phyloP scores from a whole-genome alignment of 2,888 invertebrate species.

The Thumatha senex region DNA sequence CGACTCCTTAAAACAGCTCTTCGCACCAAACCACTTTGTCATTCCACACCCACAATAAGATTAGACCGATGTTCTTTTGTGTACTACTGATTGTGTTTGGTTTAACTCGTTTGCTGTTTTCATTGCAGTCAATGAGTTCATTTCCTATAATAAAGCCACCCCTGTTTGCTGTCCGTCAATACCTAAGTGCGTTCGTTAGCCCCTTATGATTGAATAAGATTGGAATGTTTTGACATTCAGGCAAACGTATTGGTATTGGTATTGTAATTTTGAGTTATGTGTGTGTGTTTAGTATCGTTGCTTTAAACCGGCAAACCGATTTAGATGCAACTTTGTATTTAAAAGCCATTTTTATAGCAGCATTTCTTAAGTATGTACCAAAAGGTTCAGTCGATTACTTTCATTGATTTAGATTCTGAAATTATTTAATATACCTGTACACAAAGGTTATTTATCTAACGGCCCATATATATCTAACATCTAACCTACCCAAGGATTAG shows the following conservation, averaged over 20 bases:
- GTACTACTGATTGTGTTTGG: slow-evolving; percentile 62
- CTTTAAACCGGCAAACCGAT: no score
- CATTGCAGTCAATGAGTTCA: slow-evolving; percentile 32
- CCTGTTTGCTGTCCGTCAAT: slow-evolving; percentile 16
- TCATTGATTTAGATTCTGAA: no score
- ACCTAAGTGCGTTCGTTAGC: slow-evolving; percentile 22
- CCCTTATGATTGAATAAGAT: slow-evolving; percentile 11
- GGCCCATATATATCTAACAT: no score
- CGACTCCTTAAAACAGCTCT: slow-evolving; percentile 52
- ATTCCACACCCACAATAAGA: slow-evolving; percentile 64
- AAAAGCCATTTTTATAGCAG: no score
- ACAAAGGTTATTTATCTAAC: no score
- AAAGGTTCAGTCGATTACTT: not conserved
- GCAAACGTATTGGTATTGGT: not conserved
- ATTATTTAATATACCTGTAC: no score
- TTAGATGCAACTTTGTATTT: no score
- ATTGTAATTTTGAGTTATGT: no score
- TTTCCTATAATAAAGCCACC: slow-evolving; percentile 35
- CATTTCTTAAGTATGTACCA: no score
- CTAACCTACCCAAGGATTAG: no score
- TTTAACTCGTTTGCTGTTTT: slow-evolving; percentile 69
- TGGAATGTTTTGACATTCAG: slow-evolving; percentile 6
- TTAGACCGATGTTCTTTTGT: slow-evolving; percentile 72
- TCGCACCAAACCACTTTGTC: slow-evolving; percentile 55
- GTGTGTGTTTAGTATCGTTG: no score